Evolutionary conservation across 1,140 invertebrate genomes (phyloP).

Genomic region (Augochlora pura): DNA sequence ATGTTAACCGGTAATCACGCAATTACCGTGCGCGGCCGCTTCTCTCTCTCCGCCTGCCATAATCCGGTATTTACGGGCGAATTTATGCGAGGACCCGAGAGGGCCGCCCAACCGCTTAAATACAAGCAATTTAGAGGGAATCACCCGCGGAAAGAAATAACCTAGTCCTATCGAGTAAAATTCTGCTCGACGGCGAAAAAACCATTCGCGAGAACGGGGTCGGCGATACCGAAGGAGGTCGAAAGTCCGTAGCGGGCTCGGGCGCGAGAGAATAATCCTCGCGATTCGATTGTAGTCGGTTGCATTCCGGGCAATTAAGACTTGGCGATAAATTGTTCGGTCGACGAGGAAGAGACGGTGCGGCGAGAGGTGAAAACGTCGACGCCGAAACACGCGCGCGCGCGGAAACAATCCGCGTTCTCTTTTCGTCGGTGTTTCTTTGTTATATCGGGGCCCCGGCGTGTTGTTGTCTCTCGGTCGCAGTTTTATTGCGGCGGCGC

Average conservation of each 20-base stretch:
- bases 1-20: constrained; percentile 43
- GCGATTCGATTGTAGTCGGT: background rate
- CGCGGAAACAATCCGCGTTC: no score
- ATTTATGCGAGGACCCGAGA: constrained; percentile 4
- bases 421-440: background rate
- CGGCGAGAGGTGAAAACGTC: background rate
- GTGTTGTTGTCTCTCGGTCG: background rate
- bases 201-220: no score
- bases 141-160: constrained; percentile 26
- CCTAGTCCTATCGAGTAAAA: background rate
- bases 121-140: constrained; percentile 16
- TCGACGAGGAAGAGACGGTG: background rate
- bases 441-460: background rate
- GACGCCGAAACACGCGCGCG: no score
- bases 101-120: constrained; percentile 28
- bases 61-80: constrained; percentile 37
- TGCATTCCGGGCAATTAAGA: background rate
- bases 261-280: constrained; percentile 6
- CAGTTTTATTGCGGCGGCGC: background rate
- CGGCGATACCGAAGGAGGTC: background rate
- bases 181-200: background rate
- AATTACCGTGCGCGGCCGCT: constrained; percentile 14
- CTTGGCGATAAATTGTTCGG: constrained; percentile 11
- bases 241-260: background rate
- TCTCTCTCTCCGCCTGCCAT: constrained; percentile 15